Evolutionary conservation across 1,140 invertebrate species (phyloP).

Genomic region (Venturia canescens): DNA sequence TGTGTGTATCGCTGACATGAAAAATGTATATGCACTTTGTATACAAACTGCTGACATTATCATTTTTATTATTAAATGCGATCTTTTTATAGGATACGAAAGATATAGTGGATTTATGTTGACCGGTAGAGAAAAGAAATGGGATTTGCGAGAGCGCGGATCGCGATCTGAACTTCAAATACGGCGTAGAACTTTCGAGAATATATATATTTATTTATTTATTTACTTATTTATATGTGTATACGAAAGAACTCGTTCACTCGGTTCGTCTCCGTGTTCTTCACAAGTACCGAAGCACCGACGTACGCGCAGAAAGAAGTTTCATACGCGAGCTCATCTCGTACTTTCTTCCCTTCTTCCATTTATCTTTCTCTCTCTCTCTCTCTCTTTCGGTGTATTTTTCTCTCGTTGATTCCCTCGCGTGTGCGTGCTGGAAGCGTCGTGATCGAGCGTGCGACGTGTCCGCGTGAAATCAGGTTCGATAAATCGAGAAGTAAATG

Average conservation of each 20-base stretch:
- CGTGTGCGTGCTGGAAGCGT: conserved; percentile 13
- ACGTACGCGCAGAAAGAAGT: neutral
- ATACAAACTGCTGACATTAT: conserved; percentile 30
- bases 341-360: neutral
- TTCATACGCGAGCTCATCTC: neutral
- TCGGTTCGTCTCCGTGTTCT: neutral
- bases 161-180: conserved; percentile 8
- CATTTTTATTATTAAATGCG: conserved; percentile 43
- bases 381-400: neutral
- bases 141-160: conserved; percentile 15
- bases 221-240: neutral
- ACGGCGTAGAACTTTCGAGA: neutral
- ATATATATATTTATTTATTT: neutral
- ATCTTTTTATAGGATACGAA: neutral
- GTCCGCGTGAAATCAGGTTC: conserved; percentile 51
- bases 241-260: neutral
- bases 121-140: neutral
- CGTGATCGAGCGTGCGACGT: conserved; percentile 36
- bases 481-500: conserved; percentile 68
- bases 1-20: conserved; percentile 31
- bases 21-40: conserved; percentile 43
- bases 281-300: neutral
- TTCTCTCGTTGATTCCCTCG: neutral
- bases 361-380: neutral
- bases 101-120: conserved; percentile 35